Conservation (phyloP, 2,888 invertebrate species). For the Hetaerina titia region DNA sequence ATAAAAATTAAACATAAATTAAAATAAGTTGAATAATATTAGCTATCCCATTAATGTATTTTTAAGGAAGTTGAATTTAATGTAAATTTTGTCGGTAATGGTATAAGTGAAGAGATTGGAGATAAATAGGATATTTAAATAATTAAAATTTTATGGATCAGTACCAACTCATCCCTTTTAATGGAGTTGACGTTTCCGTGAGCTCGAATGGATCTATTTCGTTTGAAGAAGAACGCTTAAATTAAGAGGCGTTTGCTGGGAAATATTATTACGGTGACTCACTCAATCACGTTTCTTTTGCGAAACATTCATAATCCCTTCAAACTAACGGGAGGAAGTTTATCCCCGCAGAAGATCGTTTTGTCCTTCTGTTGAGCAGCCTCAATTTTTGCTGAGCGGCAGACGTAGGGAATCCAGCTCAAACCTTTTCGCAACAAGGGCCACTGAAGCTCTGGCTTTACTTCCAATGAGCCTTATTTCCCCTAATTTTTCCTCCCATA, state of each 20-base stretch:
- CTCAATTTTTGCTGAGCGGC: conserved; percentile 25
- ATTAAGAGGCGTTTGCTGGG: neutral
- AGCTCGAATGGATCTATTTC: neutral
- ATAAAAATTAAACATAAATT: no score
- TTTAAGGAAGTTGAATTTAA: no score
- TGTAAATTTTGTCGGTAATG: no score
- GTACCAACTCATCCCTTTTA: neutral
- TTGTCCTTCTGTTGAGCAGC: neutral
- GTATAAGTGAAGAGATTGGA: neutral
- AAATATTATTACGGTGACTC: neutral
- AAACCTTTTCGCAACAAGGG: neutral
- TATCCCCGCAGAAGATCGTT: neutral
- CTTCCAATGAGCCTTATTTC: neutral
- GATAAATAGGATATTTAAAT: neutral
- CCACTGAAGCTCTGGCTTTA: neutral
- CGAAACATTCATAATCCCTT: neutral
- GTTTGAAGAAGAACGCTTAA: neutral
- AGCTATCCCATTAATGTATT: no score
- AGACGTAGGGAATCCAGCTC: neutral
- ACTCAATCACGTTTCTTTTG: neutral
- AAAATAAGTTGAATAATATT: no score
- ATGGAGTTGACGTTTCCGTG: neutral
- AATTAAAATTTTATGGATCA: neutral
- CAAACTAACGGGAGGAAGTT: neutral
- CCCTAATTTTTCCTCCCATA: conserved; percentile 39